phyloP scores from a whole-genome alignment of 1,140 invertebrate genomes.

The Pentalonia nigronervosa region DNA sequence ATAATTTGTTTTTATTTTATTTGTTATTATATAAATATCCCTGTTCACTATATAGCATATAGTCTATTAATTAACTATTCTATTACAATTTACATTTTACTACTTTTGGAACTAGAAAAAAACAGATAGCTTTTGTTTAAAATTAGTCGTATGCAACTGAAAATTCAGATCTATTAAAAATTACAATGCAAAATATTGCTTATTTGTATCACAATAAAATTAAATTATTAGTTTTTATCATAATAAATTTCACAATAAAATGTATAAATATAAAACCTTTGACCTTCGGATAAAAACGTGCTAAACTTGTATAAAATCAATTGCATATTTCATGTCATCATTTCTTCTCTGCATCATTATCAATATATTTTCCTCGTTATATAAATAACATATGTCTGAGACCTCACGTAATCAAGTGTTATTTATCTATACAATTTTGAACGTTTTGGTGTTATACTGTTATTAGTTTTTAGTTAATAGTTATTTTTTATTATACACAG shows the following conservation, averaged over 20 bases:
- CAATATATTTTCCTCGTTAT: neutral
- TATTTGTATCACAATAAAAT: neutral
- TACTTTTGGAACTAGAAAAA: neutral
- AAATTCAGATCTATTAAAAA: neutral
- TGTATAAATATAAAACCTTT: neutral
- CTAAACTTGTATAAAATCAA: neutral
- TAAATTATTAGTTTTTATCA: neutral
- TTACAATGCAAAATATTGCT: neutral
- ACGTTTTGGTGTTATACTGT: neutral
- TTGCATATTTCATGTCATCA: neutral
- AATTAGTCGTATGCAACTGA: neutral
- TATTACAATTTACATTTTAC: neutral
- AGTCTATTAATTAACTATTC: neutral
- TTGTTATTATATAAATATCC: neutral
- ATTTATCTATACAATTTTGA: neutral
- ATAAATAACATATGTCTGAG: neutral
- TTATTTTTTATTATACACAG: neutral
- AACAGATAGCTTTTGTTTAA: neutral
- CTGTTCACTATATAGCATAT: neutral
- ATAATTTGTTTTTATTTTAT: conserved; percentile 37
- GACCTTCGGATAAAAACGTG: neutral
- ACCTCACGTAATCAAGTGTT: neutral
- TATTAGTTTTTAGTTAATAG: neutral
- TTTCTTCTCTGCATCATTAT: neutral
- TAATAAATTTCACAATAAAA: neutral